These are phyloP conservation scores for Ceratina japonica DNA, from an alignment of 1,140 invertebrate genomes.

Conservation along the genomic window DNA sequence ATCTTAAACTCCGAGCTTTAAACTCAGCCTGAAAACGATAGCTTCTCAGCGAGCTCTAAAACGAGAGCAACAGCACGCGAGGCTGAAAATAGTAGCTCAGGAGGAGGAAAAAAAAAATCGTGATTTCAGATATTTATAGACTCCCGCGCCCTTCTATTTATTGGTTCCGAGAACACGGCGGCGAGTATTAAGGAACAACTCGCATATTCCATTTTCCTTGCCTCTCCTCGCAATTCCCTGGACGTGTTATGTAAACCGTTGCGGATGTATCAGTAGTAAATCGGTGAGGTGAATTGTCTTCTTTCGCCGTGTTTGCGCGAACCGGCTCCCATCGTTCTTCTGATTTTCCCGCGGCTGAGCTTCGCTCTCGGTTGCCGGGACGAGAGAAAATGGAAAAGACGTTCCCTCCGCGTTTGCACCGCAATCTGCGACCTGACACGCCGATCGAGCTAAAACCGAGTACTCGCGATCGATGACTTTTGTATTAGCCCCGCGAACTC, in stretches of 20 bases:
- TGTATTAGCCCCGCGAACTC: background rate
- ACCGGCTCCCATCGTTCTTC: slow-evolving; percentile 22
- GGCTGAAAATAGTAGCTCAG: background rate
- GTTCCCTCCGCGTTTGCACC: background rate
- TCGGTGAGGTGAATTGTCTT: slow-evolving; percentile 41
- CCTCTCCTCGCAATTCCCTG: background rate
- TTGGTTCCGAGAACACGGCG: background rate
- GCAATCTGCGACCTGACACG: slow-evolving; percentile 41
- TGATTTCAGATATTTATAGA: background rate
- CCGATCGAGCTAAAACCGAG: slow-evolving; percentile 16
- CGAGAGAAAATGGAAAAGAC: slow-evolving; percentile 12
- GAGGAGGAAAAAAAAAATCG: no score
- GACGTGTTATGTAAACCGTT: slow-evolving; percentile 42
- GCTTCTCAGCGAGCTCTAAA: background rate
- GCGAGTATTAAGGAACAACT: background rate
- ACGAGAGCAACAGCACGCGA: background rate
- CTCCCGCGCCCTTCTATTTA: background rate
- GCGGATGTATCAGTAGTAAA: slow-evolving; percentile 48
- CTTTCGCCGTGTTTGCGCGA: slow-evolving; percentile 34
- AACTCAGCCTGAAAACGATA: background rate
- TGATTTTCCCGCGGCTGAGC: background rate
- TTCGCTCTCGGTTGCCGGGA: no score
- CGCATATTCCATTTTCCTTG: slow-evolving; percentile 14
- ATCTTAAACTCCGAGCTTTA: background rate
- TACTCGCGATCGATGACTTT: slow-evolving; percentile 28